Evolutionary conservation across 2,797 vertebrate genomes (phyloP).

Genomic region (Luscinia luscinia): DNA sequence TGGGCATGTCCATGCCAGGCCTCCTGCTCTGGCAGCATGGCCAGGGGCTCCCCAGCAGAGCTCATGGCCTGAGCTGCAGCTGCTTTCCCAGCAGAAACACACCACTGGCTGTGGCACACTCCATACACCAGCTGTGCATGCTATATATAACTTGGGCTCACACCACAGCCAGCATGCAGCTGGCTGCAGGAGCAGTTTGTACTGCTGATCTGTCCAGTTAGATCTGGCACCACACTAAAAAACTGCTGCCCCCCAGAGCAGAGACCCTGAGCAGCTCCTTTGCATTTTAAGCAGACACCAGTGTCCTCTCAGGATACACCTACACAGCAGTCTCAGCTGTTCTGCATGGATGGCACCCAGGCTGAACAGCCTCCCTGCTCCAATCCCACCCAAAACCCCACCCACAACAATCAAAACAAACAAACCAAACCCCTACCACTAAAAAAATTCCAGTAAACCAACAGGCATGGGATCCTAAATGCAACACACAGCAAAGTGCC

Average conservation of each 20-base stretch:
- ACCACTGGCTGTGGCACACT: neutral
- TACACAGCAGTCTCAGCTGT: neutral
- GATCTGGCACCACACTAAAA: neutral
- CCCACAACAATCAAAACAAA: neutral
- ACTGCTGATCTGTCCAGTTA: neutral
- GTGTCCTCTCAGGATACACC: neutral
- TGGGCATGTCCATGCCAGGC: rapidly evolving
- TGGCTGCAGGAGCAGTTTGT: neutral
- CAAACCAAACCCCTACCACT: too few species aligned
- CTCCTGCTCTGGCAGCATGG: neutral
- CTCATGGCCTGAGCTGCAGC: neutral
- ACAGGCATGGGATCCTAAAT: neutral
- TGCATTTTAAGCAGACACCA: neutral
- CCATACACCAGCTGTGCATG: neutral
- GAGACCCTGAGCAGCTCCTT: neutral
- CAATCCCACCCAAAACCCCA: neutral
- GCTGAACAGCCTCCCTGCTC: neutral
- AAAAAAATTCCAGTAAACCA: neutral
- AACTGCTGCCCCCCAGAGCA: neutral
- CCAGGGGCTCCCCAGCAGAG: neutral
- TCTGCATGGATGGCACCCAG: neutral
- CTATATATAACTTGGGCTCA: neutral
- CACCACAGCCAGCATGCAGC: rapidly evolving
- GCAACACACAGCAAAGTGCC: neutral
- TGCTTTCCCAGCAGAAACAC: neutral